Conservation (phyloP, 2,113 vertebrate genomes). For the Clarias magur region DNA sequence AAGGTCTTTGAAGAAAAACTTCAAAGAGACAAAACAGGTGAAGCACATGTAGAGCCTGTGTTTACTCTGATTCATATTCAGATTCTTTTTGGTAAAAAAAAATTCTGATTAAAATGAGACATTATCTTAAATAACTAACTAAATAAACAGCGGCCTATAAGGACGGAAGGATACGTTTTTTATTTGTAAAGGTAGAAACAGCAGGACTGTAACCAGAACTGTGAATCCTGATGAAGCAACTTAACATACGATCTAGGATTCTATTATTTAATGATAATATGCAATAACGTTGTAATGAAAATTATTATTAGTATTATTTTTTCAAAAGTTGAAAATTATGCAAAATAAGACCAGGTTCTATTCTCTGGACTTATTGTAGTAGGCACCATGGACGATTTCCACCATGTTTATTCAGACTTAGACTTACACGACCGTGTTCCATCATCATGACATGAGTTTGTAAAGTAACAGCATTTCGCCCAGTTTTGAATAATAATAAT, state of each 20-base stretch:
- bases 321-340: no score
- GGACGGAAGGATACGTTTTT: background rate
- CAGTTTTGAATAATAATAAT: background rate
- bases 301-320: no score
- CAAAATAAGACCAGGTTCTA: no score
- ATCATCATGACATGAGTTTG: background rate
- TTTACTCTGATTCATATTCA: background rate
- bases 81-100: no score
- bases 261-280: no score
- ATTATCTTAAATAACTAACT: no score
- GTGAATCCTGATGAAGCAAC: background rate
- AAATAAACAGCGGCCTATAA: background rate
- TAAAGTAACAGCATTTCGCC: background rate
- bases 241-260: background rate
- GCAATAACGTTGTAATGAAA: no score
- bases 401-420: background rate
- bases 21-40: background rate
- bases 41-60: background rate
- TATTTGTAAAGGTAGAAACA: background rate
- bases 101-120: background rate
- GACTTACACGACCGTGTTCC: background rate
- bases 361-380: no score
- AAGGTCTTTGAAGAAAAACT: background rate
- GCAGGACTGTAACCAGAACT: background rate
- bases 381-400: background rate